Conservation (phyloP, 2,113 vertebrate species). For the Trogon surrucura region DNA sequence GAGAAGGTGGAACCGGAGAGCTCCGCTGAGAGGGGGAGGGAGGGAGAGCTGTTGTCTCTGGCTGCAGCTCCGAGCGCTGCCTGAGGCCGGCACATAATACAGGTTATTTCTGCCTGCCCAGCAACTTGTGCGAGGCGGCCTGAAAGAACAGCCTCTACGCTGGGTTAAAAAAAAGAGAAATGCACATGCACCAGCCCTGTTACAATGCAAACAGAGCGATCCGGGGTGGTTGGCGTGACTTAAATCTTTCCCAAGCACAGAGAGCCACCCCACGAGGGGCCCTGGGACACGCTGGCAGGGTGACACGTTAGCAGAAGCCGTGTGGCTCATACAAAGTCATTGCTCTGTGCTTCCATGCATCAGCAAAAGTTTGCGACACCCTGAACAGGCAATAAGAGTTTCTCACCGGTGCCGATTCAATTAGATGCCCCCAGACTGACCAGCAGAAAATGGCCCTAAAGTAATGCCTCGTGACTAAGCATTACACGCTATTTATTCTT, state of each 20-base stretch:
- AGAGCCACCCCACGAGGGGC: background rate
- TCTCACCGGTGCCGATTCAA: background rate
- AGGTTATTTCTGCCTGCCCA: background rate
- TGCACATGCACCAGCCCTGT: background rate
- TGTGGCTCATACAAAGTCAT: fast-evolving
- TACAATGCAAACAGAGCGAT: background rate
- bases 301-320: background rate
- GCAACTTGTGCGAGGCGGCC: background rate
- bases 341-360: background rate
- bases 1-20: background rate
- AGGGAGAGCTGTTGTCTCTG: background rate
- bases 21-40: background rate
- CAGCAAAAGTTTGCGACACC: background rate
- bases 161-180: background rate
- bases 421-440: background rate
- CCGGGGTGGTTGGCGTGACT: fast-evolving
- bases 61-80: background rate
- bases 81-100: background rate
- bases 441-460: background rate
- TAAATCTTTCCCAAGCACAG: background rate
- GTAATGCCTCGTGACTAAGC: background rate
- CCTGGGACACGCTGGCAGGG: background rate
- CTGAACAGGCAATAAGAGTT: background rate
- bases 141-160: background rate
- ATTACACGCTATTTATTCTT: background rate